Percentiles rank a stretch among this genome's conserved stretches.
These are phyloP conservation scores for Stegodyphus dumicola DNA, from an alignment of 1,140 invertebrate genomes.

Conservation along the genomic window DNA sequence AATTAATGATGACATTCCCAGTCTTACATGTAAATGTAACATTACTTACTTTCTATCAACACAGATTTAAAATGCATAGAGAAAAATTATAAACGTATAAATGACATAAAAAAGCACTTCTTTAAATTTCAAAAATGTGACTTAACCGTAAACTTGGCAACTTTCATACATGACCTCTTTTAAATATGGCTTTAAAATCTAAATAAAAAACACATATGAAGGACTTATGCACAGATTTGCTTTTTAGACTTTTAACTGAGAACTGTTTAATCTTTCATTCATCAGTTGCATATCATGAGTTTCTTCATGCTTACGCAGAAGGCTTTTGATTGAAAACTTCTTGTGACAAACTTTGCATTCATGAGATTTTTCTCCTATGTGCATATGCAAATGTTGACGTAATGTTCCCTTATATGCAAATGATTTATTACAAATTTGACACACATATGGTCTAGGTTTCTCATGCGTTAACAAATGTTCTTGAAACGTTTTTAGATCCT, in stretches of 20 bases:
- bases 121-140: too few species aligned
- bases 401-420: slow-evolving; percentile 34
- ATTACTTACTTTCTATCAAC: too few species aligned
- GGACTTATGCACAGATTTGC: too few species aligned
- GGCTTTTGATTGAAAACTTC: slow-evolving; percentile 37
- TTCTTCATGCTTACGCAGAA: slow-evolving; percentile 43
- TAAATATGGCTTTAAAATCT: too few species aligned
- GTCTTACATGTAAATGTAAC: too few species aligned
- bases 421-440: slow-evolving; percentile 42
- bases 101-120: too few species aligned
- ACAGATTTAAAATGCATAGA: too few species aligned
- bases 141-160: too few species aligned
- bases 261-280: background rate
- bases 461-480: slow-evolving; percentile 44
- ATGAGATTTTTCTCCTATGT: slow-evolving; percentile 42
- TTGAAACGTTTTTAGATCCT: background rate
- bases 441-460: slow-evolving; percentile 23
- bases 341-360: slow-evolving; percentile 39
- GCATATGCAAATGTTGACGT: slow-evolving; percentile 31
- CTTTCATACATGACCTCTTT: too few species aligned
- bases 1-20: too few species aligned
- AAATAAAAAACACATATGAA: too few species aligned
- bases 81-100: too few species aligned
- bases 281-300: background rate
- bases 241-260: background rate